These are phyloP conservation scores for Circaetus gallicus DNA, from an alignment of 2,113 vertebrate species.

Conservation along the genomic window DNA sequence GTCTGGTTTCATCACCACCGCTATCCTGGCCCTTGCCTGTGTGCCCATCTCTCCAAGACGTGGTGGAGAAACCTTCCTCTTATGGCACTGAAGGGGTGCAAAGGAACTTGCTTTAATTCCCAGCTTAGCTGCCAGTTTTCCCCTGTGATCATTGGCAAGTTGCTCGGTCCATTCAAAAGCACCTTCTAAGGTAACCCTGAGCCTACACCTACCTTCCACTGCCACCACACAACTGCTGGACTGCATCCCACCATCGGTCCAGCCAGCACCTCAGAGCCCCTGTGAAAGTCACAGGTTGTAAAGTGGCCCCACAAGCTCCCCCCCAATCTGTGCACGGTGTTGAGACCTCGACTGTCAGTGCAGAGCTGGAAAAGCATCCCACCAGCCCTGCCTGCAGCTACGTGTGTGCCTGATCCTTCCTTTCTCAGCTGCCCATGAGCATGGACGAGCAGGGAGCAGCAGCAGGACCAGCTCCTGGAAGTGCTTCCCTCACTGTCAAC, in stretches of 20 bases:
- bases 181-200: neutral
- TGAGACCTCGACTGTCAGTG: accelerated
- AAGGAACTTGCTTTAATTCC: neutral
- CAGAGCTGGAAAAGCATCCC: neutral
- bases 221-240: neutral
- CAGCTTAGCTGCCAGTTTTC: neutral
- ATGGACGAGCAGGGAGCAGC: neutral
- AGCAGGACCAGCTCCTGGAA: neutral
- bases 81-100: neutral
- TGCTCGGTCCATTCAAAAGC: neutral
- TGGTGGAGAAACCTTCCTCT: neutral
- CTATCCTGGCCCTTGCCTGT: neutral
- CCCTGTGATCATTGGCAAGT: neutral
- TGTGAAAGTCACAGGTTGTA: neutral
- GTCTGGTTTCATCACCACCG: neutral
- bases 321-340: accelerated
- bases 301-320: neutral
- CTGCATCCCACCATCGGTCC: accelerated
- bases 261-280: neutral
- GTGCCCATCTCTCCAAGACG: neutral
- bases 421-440: neutral
- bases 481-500: neutral
- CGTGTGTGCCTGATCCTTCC: neutral
- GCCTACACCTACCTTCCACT: neutral
- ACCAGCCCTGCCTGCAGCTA: neutral